phyloP scores from a whole-genome alignment of 2,797 vertebrate species.

The Emys orbicularis region DNA sequence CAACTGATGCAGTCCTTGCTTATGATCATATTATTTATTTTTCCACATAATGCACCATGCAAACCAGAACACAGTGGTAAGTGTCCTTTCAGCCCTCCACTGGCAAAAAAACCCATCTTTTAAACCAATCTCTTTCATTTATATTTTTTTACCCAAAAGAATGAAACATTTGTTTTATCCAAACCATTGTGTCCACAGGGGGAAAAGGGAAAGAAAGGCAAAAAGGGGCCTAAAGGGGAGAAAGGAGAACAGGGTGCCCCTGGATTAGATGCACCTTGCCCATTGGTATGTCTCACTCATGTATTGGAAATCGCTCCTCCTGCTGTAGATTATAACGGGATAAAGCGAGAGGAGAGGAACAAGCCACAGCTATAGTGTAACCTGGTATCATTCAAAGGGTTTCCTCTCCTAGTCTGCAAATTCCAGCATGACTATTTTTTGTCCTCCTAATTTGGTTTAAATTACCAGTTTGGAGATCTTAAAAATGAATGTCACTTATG shows the following conservation, averaged over 20 bases:
- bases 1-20: conserved; percentile 49
- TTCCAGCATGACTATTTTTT: background rate
- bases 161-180: conserved; percentile 88
- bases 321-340: conserved; percentile 76
- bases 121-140: conserved; percentile 42
- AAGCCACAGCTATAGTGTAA: conserved; percentile 65
- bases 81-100: conserved; percentile 81
- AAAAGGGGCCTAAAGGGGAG: conserved; percentile 99
- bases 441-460: background rate
- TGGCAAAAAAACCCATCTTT: conserved; percentile 71
- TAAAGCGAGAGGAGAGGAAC: conserved; percentile 82
- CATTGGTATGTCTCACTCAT: conserved; percentile 95
- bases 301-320: conserved; percentile 80
- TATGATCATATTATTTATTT: conserved; percentile 70
- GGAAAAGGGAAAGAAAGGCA: conserved; percentile 99
- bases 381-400: background rate
- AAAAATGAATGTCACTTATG: background rate
- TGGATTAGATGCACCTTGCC: conserved; percentile 99
- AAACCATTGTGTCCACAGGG: conserved; percentile 98
- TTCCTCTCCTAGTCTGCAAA: background rate
- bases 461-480: background rate
- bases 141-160: conserved; percentile 49
- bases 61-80: conserved; percentile 84
- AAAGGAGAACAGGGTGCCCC: conserved; percentile 99
- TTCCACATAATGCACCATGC: conserved; percentile 76